Percentiles rank a stretch among this genome's conserved stretches.
These are phyloP conservation scores for Thysanoteuthis rhombus DNA, from an alignment of 2,888 invertebrate genomes.

Conservation along the genomic window DNA sequence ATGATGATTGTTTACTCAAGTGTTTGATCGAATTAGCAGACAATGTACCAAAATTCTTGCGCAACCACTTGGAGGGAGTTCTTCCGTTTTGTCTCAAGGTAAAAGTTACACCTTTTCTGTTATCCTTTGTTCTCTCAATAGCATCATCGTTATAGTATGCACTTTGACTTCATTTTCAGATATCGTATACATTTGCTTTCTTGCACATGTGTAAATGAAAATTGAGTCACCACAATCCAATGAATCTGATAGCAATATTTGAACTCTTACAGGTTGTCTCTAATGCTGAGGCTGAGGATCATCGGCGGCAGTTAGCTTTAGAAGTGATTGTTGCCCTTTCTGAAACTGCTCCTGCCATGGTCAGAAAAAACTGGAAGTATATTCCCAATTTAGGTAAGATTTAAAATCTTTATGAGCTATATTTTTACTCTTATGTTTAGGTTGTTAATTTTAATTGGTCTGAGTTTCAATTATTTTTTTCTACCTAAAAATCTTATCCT, in stretches of 20 bases:
- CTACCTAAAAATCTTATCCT: not conserved
- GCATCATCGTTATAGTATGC: not conserved
- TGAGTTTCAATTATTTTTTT: not conserved
- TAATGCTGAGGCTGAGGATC: conserved; percentile 67
- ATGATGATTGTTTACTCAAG: conserved; percentile 87
- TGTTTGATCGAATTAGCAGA: conserved; percentile 94
- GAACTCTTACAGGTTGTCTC: conserved; percentile 73
- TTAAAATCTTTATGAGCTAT: not conserved
- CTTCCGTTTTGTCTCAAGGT: conserved; percentile 90
- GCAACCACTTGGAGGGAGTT: conserved; percentile 85
- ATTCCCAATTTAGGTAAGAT: conserved; percentile 73
- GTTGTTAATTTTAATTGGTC: too few species aligned
- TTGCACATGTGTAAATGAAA: not conserved
- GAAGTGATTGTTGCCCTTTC: conserved; percentile 87
- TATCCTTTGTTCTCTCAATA: not conserved
- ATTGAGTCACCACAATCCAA: not conserved
- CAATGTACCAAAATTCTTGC: conserved; percentile 88
- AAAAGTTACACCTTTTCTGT: conserved; percentile 38
- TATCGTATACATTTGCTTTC: not conserved
- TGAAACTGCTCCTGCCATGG: conserved; percentile 96
- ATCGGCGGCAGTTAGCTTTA: conserved; percentile 88
- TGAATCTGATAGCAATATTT: not conserved
- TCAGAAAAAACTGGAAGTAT: conserved; percentile 84
- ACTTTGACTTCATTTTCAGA: not conserved
- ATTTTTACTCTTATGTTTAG: too few species aligned